A percentile compares a stretch with the other conserved stretches of the same genome.
Conservation (phyloP, 2,888 invertebrate genomes). For the Hyles lineata region DNA sequence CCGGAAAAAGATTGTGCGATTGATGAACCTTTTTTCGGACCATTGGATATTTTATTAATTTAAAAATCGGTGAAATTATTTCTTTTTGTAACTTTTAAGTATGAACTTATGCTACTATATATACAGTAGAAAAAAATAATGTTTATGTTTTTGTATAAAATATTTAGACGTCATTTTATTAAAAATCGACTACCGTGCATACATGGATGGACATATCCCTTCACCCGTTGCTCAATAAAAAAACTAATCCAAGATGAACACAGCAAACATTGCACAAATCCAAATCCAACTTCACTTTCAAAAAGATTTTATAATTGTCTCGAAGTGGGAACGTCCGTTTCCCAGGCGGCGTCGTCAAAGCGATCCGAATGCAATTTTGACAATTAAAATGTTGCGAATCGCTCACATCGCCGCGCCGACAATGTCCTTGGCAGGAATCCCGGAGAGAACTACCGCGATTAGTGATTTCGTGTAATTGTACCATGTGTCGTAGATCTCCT, state of each 20-base stretch:
- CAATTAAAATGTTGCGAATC: constrained; percentile 81
- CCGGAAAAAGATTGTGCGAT: too few species aligned
- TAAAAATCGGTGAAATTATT: too few species aligned
- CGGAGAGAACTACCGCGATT: background rate
- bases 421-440: constrained; percentile 34
- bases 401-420: constrained; percentile 66
- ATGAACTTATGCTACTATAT: too few species aligned
- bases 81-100: too few species aligned
- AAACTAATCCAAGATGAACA: background rate
- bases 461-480: constrained; percentile 20
- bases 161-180: too few species aligned
- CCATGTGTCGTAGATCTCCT: background rate
- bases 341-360: constrained; percentile 71
- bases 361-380: constrained; percentile 72
- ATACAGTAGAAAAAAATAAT: too few species aligned
- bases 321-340: constrained; percentile 31
- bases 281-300: background rate
- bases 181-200: too few species aligned
- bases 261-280: constrained; percentile 10
- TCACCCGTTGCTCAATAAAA: background rate
- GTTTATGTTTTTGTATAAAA: too few species aligned
- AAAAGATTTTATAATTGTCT: constrained; percentile 18
- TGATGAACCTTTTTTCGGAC: too few species aligned
- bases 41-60: too few species aligned
- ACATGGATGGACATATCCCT: too few species aligned